phyloP scores from a whole-genome alignment of 2,797 vertebrate genomes.

The Pantherophis alleghaniensis region DNA sequence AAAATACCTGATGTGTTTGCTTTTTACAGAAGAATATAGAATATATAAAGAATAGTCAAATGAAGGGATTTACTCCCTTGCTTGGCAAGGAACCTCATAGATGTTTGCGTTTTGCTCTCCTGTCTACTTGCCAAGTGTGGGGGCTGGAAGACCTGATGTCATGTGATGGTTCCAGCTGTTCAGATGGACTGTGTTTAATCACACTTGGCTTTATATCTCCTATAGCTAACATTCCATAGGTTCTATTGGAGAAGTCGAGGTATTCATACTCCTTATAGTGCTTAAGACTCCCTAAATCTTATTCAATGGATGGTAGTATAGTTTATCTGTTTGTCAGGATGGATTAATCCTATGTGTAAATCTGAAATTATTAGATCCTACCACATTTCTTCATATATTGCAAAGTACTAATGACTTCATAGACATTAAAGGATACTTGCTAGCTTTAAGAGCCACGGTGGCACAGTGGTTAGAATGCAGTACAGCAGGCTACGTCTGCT shows the following conservation, averaged over 20 bases:
- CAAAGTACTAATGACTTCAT: background rate
- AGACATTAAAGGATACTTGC: background rate
- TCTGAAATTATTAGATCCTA: background rate
- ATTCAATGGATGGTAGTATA: background rate
- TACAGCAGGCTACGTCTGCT: too few relatives aligned
- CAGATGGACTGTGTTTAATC: background rate
- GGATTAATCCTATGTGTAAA: background rate
- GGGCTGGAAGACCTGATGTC: background rate
- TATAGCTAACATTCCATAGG: background rate
- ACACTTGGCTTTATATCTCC: background rate
- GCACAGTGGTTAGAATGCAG: too few relatives aligned
- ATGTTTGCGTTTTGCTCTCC: background rate
- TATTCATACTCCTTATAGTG: background rate
- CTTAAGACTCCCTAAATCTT: background rate
- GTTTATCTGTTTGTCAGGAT: background rate
- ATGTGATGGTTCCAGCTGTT: background rate
- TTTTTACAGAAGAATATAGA: background rate
- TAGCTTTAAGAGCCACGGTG: background rate
- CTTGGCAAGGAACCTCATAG: background rate
- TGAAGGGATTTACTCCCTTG: background rate
- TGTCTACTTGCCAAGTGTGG: background rate
- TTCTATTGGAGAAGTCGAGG: background rate
- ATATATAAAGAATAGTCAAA: background rate
- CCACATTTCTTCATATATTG: background rate
- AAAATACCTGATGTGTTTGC: background rate